Base-by-base conservation (phyloP, 2,888 invertebrate genomes). In the Mesoligia furuncula region DNA sequence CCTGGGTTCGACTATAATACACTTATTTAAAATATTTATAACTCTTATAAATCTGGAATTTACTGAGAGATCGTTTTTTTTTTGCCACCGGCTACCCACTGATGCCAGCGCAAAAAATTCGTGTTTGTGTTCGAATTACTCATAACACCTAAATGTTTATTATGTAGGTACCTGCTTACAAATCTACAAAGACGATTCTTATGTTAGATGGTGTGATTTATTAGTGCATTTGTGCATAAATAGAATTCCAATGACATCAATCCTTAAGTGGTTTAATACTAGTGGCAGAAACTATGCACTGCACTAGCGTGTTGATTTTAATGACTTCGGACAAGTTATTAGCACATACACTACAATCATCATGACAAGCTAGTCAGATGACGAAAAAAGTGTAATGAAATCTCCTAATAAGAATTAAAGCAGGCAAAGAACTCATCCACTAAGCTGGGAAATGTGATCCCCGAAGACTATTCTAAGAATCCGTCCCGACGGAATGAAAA, bases 301-400 rank as follows among this genome's bases (percentile, higher is more conserved):
- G 75, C 57, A 79, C 45, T 83, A 85, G 84, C 86, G 87, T 86
- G 86, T 85, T 79, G 66, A 85, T 85, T 74, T 80, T 88, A 87
- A 84, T 85, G 80, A 87, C 77, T 85, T 64, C 66, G 66, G 78
- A 85, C 80, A 87, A 86, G 80, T 86, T 83, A 85, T 87, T 85
- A 85, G 75, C 85, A 83, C 73, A 71, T 83, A 79, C 45, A 80
- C 78, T 83, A 83, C 80, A 84, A 86, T 87, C 74, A 80, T 83
- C 51, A 77, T 79, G 82, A 82, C 87, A 85, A 64, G 70, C 68
- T 27, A 54, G 68, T 72, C 78, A 73, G 31, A 72, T 69, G 36
- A 73, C 27, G 15, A 70, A 79, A 81, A 81, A 87, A 80, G n/a
- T 62, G 24, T 75, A 84, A 81, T 75, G 64, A 75, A 73, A 77